Evolutionary conservation across 1,140 invertebrate species (phyloP), one percentile per base, ranked within the genome.

Genomic region (Magallana gigas): DNA sequence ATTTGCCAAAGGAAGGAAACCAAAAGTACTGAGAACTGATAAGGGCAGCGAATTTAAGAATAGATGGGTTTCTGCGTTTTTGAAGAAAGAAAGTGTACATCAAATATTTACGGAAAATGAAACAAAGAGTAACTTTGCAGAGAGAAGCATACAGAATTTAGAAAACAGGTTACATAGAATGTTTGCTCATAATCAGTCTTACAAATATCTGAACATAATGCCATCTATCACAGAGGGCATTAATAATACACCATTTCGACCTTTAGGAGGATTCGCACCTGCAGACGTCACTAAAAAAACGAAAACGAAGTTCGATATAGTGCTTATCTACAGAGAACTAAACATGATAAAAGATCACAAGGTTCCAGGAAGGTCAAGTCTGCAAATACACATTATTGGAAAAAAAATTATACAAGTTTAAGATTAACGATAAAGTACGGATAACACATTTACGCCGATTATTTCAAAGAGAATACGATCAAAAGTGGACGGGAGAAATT

Each of bases 401-500:
- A 86, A 23, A 82, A 23, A 83, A 36, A 57, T 64, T 8, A 82
- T n/a, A 62, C 18, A 36, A 62, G 48, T 81, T 86, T 64, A 82
- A 86, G 36, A 29, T 86, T 16, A 80, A 80, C 11, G 86, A 87
- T 83, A 59, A 48, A 57, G 85, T 87, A 14, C 58, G 85, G 56
- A 68, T 87, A 36, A 57, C 81, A 48, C 59, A 87, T 82, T 68
- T 87, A 36, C 80, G 81, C 18, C 80, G 60, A 59, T 29, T 68
- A 56, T 87, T 87, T 23, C 68, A 82, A 82, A 76, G 83, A 59
- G 87, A 87, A 60, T 87, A 84, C 68, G 83, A 87, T 62, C 62
- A 87, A 60, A 87, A 84, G 56, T 84, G 87, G 83, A 76, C 83
- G 23, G 87, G 83, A 57, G 87, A 87, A 59, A n/a, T 84, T 14